These are phyloP conservation scores for Dicentrarchus labrax DNA, from an alignment of 2,113 vertebrate genomes.

Conservation along the genomic window DNA sequence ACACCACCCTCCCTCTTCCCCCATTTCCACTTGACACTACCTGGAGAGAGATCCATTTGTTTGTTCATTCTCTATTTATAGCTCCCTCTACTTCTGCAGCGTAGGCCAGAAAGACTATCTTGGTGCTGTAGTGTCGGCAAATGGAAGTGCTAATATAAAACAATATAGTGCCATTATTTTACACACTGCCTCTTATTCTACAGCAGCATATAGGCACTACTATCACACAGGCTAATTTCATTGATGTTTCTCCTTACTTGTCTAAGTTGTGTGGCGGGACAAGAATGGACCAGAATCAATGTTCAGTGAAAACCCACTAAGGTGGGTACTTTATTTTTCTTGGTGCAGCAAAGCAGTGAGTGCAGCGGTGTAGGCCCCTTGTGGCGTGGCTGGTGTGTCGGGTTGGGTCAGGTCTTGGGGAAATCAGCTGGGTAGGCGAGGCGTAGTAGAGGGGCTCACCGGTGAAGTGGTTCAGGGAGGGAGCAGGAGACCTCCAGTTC, in stretches of 20 bases:
- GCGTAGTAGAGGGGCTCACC: too few species aligned
- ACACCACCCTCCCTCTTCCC: not conserved
- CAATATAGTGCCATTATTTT: constrained; percentile 5
- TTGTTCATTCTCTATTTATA: constrained; percentile 49
- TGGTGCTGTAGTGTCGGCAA: not conserved
- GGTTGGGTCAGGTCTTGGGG: too few species aligned
- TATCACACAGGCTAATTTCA: constrained; percentile 14
- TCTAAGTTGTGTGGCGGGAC: not conserved
- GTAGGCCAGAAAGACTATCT: not conserved
- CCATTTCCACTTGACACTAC: constrained; percentile 35
- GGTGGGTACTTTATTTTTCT: too few species aligned
- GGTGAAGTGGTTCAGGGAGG: too few species aligned
- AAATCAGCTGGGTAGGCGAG: too few species aligned
- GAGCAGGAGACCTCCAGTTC: too few species aligned
- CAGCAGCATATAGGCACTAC: constrained; percentile 4
- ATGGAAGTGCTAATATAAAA: constrained; percentile 30
- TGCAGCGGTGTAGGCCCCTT: too few species aligned
- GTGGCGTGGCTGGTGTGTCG: too few species aligned
- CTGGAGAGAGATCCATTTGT: constrained; percentile 53
- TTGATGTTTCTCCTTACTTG: not conserved
- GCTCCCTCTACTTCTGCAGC: constrained; percentile 3
- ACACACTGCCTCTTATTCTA: constrained; percentile 11
- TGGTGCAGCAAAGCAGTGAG: too few species aligned
- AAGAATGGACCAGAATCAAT: too few species aligned
- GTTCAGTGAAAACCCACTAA: too few species aligned